Percentiles rank a stretch among this genome's conserved stretches.
Conservation (phyloP, 2,888 invertebrate genomes). For the Lochmaea crataegi region DNA sequence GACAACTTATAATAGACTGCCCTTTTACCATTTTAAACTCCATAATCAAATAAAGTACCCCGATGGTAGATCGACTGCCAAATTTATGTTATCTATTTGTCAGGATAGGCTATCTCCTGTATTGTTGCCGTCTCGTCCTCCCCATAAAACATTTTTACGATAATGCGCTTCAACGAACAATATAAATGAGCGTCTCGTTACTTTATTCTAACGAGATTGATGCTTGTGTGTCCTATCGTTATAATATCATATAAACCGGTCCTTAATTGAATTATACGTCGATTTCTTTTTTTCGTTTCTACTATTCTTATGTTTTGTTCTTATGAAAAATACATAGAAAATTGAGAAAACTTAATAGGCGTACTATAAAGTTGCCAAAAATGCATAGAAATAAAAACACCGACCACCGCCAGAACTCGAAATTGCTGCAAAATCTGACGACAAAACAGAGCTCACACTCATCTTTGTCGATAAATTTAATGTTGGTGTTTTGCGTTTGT, state of each 20-base stretch:
- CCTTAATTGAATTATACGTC: constrained; percentile 34
- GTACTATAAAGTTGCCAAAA: too few species aligned
- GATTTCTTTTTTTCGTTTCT: constrained; percentile 3
- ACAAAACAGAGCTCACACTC: too few species aligned
- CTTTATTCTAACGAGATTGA: constrained; percentile 56
- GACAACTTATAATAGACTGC: constrained; percentile 7
- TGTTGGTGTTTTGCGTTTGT: too few species aligned
- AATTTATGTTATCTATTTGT: constrained; percentile 56
- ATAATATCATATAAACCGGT: constrained; percentile 1
- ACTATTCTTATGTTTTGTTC: too few species aligned
- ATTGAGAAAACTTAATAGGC: too few species aligned
- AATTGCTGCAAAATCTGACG: too few species aligned
- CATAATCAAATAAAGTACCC: constrained; percentile 40
- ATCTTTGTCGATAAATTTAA: too few species aligned
- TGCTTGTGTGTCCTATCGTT: constrained; percentile 41
- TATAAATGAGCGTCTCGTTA: constrained; percentile 57
- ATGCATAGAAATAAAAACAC: too few species aligned
- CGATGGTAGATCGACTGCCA: constrained; percentile 28
- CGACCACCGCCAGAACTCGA: too few species aligned
- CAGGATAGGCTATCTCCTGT: constrained; percentile 46
- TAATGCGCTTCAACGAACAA: constrained; percentile 57
- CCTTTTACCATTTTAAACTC: constrained; percentile 21
- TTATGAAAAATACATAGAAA: too few species aligned
- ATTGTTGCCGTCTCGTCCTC: constrained; percentile 54
- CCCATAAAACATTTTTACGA: constrained; percentile 59